Evolutionary conservation across 2,797 vertebrate genomes (phyloP).

Genomic region (Acrocephalus scirpaceus): DNA sequence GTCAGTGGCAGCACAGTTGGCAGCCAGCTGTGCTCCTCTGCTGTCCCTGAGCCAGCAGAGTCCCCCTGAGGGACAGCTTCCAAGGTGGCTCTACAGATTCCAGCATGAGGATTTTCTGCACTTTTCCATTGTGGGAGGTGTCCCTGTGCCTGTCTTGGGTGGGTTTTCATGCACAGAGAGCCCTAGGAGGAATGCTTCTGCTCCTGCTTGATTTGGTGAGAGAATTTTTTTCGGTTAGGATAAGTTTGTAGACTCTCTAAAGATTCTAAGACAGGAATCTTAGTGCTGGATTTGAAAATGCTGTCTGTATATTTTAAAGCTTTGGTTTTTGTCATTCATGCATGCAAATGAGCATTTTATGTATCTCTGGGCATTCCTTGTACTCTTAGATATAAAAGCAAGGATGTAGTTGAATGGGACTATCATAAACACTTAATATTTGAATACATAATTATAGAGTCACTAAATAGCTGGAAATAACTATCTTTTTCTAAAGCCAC

Average conservation of each 20-base stretch:
- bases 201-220: background rate
- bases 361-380: background rate
- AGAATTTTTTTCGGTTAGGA: background rate
- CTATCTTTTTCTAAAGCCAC: background rate
- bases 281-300: background rate
- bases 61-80: background rate
- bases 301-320: background rate
- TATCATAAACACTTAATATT: background rate
- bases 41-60: background rate
- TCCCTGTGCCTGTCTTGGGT: background rate
- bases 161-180: background rate
- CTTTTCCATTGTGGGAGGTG: background rate
- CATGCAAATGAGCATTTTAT: background rate
- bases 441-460: background rate
- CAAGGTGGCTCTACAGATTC: background rate
- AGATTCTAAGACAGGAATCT: background rate
- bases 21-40: background rate
- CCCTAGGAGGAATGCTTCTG: background rate
- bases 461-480: background rate
- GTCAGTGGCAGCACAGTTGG: background rate
- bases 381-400: background rate
- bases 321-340: background rate
- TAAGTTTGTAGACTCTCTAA: background rate
- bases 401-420: background rate
- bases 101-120: background rate